phyloP scores from a whole-genome alignment of 1,140 invertebrate genomes.

The Sminthurinus signatus region DNA sequence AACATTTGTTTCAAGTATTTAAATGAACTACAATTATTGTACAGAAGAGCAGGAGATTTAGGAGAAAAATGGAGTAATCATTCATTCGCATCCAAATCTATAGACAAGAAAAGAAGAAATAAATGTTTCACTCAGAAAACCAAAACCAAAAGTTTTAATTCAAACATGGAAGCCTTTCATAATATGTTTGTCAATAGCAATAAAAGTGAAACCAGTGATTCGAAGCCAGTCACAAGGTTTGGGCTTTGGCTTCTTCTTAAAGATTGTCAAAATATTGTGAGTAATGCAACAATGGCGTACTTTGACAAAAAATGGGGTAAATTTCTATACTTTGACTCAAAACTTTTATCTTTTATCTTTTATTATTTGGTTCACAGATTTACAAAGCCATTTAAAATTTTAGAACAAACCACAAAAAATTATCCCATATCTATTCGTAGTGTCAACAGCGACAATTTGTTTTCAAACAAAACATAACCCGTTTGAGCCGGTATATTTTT shows the following conservation, averaged over 20 bases:
- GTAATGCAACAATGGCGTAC: slow-evolving; percentile 21
- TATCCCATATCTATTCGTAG: background rate
- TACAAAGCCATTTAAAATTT: slow-evolving; percentile 2
- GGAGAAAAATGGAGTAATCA: slow-evolving; percentile 26
- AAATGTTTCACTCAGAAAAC: too few species aligned
- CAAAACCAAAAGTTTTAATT: background rate
- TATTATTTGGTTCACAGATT: background rate
- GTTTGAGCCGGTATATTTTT: slow-evolving; percentile 31
- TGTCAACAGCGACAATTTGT: slow-evolving; percentile 12
- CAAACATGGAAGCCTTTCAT: background rate
- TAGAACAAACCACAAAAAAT: background rate
- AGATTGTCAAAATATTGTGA: slow-evolving; percentile 16
- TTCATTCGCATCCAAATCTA: background rate
- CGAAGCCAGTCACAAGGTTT: slow-evolving; percentile 16
- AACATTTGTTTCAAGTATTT: background rate
- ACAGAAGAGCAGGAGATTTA: slow-evolving; percentile 29
- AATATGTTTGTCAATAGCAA: too few species aligned
- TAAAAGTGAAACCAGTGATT: background rate
- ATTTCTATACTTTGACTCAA: background rate
- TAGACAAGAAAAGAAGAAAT: background rate
- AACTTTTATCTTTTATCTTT: background rate
- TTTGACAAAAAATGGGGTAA: slow-evolving; percentile 27
- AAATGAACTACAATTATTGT: slow-evolving; percentile 14
- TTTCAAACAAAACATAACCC: slow-evolving; percentile 36
- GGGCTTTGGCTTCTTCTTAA: slow-evolving; percentile 30